Base-by-base conservation (phyloP, 1,140 invertebrate species). In the Camponotus floridanus region DNA sequence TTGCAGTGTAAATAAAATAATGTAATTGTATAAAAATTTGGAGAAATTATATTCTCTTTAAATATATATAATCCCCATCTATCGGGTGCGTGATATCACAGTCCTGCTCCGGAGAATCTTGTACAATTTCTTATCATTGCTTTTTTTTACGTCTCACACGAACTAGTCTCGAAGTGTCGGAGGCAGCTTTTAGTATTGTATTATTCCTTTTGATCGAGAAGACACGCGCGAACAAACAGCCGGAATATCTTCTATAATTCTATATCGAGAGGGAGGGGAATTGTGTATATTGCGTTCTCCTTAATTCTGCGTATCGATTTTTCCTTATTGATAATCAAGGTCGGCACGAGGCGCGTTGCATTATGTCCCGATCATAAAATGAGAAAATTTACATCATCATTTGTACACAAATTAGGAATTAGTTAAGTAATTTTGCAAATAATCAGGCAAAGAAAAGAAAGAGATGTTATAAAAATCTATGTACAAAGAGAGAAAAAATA, bases 261-360 rank as follows among this genome's bases (percentile, higher is more conserved):
- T 18, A 13, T 67, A 13, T 18, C 21, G 21, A 4, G 15, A 61
- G 18, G 33, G 26, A 51, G 48, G 3, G n/a, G 11, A 15, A 26
- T 31, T 15, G 8, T 51, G 45, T 31, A 39, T 68, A 70, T 33
- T 55, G 13, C 64, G 45, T 74, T 51, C 68, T 74, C 55, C 39
- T 61, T 64, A 74, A 83, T 73, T 74, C 68, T 45, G 45, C 21
- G 42, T 74, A 83, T 83, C 79, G 79, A 83, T 83, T 83, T 83
- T 83, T 83, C 79, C 79, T 83, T 83, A 73, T 83, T 83, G 79
- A 83, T 74, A 83, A 83, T 74, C 79, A 83, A 83, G 79, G 79
- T 83, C 79, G 45, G 2, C 36, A n/a, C 36, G 51, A 42, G 3
- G 42, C 55, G 42, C 79, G 36, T 70, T 70, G n/a, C 64, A 73